Evolutionary conservation across 2,888 invertebrate species (phyloP).

Genomic region (Drosophila kuntzei): DNA sequence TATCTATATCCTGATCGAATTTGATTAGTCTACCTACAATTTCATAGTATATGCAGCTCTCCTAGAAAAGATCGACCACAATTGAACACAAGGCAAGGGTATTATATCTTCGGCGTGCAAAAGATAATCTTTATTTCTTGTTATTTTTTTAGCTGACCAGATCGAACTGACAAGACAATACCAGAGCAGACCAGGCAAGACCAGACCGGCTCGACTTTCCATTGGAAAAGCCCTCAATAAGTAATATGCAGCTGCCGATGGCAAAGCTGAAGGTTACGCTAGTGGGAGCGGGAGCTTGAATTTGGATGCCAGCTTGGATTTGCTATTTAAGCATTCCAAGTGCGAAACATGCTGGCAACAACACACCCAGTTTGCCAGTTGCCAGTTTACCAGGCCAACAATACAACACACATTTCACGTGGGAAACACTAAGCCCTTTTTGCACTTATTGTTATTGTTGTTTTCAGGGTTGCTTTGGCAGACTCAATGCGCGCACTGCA

Average conservation of each 20-base stretch:
- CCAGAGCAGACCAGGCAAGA: conserved; percentile 5
- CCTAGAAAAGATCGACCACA: too few species aligned
- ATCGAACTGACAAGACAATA: conserved; percentile 27
- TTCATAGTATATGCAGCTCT: too few species aligned
- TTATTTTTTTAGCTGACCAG: conserved; percentile 35
- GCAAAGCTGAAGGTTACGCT: conserved; percentile 62
- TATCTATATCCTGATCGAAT: too few species aligned
- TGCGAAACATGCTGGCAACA: conserved; percentile 23
- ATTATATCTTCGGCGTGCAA: neutral
- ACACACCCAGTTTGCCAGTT: conserved; percentile 32
- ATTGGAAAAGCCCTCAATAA: conserved; percentile 74
- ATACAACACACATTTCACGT: conserved; percentile 24
- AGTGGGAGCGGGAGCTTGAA: conserved; percentile 23
- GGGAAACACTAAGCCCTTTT: conserved; percentile 35
- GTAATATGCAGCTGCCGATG: conserved; percentile 20
- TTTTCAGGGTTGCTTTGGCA: conserved; percentile 45
- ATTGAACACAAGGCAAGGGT: neutral
- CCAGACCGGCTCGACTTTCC: conserved; percentile 75
- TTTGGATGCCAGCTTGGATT: conserved; percentile 9
- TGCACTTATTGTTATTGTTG: conserved; percentile 18
- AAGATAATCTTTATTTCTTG: neutral
- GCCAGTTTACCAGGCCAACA: conserved; percentile 10
- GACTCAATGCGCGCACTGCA: conserved; percentile 62
- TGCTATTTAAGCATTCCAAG: conserved; percentile 39
- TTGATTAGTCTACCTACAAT: too few species aligned